Evolutionary conservation across 2,797 vertebrate species (phyloP).

Genomic region (Schizothorax lantsangensis): DNA sequence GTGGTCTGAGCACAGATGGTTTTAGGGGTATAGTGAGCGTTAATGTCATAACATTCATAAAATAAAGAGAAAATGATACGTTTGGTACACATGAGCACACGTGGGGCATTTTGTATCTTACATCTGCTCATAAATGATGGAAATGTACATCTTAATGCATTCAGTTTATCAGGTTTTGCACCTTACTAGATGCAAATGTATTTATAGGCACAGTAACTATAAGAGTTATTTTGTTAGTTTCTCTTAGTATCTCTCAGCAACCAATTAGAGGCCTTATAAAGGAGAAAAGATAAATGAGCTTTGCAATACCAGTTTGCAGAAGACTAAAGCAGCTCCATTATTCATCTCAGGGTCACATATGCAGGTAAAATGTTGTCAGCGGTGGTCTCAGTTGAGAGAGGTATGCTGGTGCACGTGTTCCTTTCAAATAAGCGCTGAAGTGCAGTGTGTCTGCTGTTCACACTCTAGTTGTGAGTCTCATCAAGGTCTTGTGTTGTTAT

Average conservation of each 20-base stretch:
- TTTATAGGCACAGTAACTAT: background rate
- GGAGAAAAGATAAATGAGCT: constrained; percentile 7
- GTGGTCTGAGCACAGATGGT: background rate
- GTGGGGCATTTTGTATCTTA: background rate
- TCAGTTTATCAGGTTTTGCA: background rate
- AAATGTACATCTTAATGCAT: background rate
- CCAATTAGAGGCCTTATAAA: background rate
- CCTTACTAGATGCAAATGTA: background rate
- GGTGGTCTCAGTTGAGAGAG: background rate
- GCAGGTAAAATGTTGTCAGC: background rate
- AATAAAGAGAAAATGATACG: background rate
- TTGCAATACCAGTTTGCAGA: background rate
- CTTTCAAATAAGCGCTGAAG: background rate
- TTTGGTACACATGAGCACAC: background rate
- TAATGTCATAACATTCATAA: background rate
- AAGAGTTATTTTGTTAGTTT: background rate
- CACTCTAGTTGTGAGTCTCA: background rate
- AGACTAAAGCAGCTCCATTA: background rate
- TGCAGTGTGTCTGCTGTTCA: background rate
- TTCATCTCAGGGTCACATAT: background rate
- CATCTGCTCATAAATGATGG: background rate
- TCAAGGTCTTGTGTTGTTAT: background rate
- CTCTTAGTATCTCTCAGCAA: background rate
- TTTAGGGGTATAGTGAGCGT: background rate
- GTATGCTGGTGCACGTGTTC: background rate